Conservation (phyloP, 92 coral and sea anemone species). For the Porites rus region DNA sequence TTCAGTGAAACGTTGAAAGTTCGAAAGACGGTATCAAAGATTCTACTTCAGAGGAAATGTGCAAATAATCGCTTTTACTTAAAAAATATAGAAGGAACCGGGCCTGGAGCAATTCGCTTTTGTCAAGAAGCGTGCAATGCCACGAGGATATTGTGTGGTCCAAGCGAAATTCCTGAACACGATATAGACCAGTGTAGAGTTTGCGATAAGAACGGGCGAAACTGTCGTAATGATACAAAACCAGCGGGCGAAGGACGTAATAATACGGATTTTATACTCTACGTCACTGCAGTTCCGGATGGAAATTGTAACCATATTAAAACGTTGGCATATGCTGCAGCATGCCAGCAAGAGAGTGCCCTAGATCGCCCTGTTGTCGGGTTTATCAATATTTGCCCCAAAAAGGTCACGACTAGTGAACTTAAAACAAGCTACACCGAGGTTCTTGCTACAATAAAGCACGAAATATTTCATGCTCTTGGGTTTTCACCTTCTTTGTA, state of each 20-base stretch:
- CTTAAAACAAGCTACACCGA: conserved; percentile 55
- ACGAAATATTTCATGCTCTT: conserved; percentile 95
- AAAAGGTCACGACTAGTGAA: conserved; percentile 61
- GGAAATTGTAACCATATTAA: conserved; percentile 57
- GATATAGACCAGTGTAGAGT: conserved; percentile 87
- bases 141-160: conserved; percentile 75
- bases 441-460: conserved; percentile 89
- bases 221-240: conserved; percentile 65
- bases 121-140: conserved; percentile 77
- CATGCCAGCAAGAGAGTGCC: conserved; percentile 85
- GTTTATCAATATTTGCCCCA: conserved; percentile 86
- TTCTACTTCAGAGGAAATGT: conserved; percentile 87
- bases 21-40: conserved; percentile 72
- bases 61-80: conserved; percentile 58
- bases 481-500: conserved; percentile 92
- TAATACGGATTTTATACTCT: conserved; percentile 86
- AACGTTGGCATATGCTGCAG: conserved; percentile 87
- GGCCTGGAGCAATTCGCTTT: conserved; percentile 70
- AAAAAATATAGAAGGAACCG: conserved; percentile 61
- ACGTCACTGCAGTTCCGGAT: conserved; percentile 65
- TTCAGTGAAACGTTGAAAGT: conserved; percentile 78
- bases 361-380: conserved; percentile 98
- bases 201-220: conserved; percentile 66
- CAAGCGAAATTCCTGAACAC: conserved; percentile 62
- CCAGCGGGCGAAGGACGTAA: conserved; percentile 69